Evolutionary conservation across 2,888 invertebrate species (phyloP), one percentile per base, ranked within the genome.

Genomic region (Ommatoiulus sabulosus): DNA sequence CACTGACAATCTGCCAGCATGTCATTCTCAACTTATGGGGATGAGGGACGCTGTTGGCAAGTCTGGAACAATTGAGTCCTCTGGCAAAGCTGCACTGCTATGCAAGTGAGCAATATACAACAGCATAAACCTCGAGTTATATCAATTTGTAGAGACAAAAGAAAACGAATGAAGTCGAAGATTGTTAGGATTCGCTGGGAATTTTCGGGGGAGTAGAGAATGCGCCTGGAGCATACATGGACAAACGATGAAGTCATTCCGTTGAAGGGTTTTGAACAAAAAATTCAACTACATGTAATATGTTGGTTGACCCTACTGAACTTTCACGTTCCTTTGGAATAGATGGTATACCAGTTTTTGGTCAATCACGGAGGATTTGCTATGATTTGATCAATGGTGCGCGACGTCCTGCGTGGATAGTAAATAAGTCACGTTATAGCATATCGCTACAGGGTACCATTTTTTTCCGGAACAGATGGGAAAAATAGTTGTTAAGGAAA

Each of bases 1-100:
- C 57, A 57, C 57, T 57, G 57, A 57, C 57, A 57, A 52, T 57
- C 12, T 57, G 57, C n/a, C n/a, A 57, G 57, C 57, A 57, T 57
- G n/a, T 57, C n/a, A 12, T 52, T 52, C 12, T 15, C 10, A 8
- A 12, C 15, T 57, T 7, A 57, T n/a, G 6, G 57, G n/a, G 57
- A 57, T 57, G 57, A 17, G n/a, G 57, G 12, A 57, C 2, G 7
- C n/a, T 12, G 57, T 57, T 57, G 57, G 57, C 57, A 57, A 57
- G n/a, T 57, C 57, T 57, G n/a, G 7, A 57, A 57, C n/a, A n/a
- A 57, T 57, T 57, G 57, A n/a, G 57, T 57, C 57, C 57, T 57
- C 57, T 57, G n/a, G 57, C 57, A 57, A 52, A 35, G 35, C 35
- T 35, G 35, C 35, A 57, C 57, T 57, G 57, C 57, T n/a, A n/a